phyloP scores from a whole-genome alignment of 1,140 invertebrate species.

The Goniozus legneri region DNA sequence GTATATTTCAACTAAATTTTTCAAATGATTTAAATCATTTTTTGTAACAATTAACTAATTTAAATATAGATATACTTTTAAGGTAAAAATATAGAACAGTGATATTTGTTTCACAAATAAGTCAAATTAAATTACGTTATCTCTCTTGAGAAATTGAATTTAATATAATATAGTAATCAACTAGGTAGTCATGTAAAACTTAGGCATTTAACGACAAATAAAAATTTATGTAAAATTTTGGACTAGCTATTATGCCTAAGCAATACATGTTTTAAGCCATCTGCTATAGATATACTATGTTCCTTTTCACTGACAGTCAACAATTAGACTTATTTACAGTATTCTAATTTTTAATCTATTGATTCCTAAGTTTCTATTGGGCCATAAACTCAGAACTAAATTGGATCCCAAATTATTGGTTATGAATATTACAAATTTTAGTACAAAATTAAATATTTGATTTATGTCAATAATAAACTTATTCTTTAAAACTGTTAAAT shows the following conservation, averaged over 20 bases:
- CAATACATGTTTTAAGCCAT: constrained; percentile 6
- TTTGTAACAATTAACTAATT: no score
- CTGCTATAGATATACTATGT: neutral
- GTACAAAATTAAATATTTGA: neutral
- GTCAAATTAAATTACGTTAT: no score
- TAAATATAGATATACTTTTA: no score
- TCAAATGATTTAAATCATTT: no score
- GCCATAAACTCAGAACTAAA: neutral
- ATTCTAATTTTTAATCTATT: no score
- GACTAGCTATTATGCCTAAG: constrained; percentile 11
- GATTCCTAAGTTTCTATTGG: neutral
- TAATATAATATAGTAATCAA: no score
- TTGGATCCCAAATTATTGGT: neutral
- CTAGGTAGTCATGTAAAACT: constrained; percentile 14
- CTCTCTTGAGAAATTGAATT: no score
- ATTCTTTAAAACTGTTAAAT: no score
- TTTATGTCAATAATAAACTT: no score
- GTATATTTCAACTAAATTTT: no score
- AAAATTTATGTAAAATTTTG: neutral
- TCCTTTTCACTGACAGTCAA: neutral
- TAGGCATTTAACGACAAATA: constrained; percentile 14
- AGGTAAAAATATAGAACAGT: no score
- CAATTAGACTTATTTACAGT: neutral
- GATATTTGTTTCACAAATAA: no score
- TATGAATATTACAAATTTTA: constrained; percentile 1